Evolutionary conservation across 2,888 invertebrate genomes (phyloP).

Genomic region (Rapana venosa): DNA sequence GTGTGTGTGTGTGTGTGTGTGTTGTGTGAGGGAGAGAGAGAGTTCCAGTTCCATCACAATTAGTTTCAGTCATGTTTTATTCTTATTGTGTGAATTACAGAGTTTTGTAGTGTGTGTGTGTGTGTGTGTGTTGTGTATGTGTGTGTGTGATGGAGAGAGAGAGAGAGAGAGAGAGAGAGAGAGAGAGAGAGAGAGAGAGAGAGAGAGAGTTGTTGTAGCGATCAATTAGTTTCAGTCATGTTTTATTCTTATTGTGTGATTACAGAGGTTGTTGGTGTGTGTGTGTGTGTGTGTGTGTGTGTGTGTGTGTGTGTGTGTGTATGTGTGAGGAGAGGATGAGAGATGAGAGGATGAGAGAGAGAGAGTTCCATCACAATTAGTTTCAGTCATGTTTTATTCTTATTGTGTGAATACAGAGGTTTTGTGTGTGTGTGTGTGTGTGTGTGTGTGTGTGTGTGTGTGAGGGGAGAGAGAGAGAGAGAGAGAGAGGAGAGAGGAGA

Average conservation of each 20-base stretch:
- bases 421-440: no score
- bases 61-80: not conserved
- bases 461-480: not conserved
- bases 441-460: not conserved
- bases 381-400: no score
- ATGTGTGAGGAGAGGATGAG: not conserved
- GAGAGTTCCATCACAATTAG: no score
- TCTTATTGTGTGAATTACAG: not conserved
- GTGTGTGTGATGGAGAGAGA: not conserved
- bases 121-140: conserved; percentile 8
- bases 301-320: conserved; percentile 20
- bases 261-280: not conserved
- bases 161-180: no score
- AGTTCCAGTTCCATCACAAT: not conserved
- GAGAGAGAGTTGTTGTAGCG: no score
- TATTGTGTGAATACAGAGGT: no score
- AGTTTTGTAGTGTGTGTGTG: no score
- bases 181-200: no score
- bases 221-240: no score
- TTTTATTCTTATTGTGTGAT: not conserved
- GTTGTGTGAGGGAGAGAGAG: not conserved
- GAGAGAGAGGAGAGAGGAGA: not conserved
- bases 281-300: conserved; percentile 21
- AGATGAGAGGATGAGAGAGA: no score
- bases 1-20: conserved; percentile 18